A percentile compares a stretch with the other conserved stretches of the same genome.
These are phyloP conservation scores for Paguma larvata DNA, from an alignment of 2,797 vertebrate genomes.

Conservation along the genomic window DNA sequence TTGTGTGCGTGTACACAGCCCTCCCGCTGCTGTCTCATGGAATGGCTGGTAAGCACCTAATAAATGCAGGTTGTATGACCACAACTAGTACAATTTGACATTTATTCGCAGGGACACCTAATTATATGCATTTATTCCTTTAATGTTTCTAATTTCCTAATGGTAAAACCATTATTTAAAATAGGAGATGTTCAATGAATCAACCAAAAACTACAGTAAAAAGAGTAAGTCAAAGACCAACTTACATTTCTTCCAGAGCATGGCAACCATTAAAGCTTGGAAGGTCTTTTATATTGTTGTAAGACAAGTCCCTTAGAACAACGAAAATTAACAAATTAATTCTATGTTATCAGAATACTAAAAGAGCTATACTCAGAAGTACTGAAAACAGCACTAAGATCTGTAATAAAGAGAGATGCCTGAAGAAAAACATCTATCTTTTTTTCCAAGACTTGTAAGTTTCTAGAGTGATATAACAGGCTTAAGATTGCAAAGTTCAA, in stretches of 20 bases:
- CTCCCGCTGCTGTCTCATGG: not conserved
- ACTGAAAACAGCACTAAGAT: not conserved
- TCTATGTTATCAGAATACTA: not conserved
- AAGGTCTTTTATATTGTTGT: constrained; percentile 94
- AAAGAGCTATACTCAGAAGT: constrained; percentile 8
- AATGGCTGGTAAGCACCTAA: not conserved
- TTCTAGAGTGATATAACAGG: not conserved
- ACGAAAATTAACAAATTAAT: constrained; percentile 60
- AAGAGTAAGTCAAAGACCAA: constrained; percentile 58
- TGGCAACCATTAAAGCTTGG: constrained; percentile 94
- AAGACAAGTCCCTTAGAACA: constrained; percentile 95
- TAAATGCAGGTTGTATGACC: not conserved
- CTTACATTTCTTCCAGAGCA: constrained; percentile 97
- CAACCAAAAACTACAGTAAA: not conserved
- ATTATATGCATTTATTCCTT: not conserved
- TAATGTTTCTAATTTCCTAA: constrained; percentile 35
- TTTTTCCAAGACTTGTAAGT: not conserved
- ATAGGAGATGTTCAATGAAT: not conserved
- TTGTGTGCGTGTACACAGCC: not conserved
- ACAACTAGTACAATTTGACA: not conserved
- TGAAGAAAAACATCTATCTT: constrained; percentile 31
- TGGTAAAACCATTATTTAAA: not conserved
- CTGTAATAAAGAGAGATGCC: not conserved
- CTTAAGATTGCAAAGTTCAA: constrained; percentile 10
- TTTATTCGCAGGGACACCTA: not conserved